phyloP scores from a whole-genome alignment of 2,797 vertebrate genomes.

The Rhincodon typus region DNA sequence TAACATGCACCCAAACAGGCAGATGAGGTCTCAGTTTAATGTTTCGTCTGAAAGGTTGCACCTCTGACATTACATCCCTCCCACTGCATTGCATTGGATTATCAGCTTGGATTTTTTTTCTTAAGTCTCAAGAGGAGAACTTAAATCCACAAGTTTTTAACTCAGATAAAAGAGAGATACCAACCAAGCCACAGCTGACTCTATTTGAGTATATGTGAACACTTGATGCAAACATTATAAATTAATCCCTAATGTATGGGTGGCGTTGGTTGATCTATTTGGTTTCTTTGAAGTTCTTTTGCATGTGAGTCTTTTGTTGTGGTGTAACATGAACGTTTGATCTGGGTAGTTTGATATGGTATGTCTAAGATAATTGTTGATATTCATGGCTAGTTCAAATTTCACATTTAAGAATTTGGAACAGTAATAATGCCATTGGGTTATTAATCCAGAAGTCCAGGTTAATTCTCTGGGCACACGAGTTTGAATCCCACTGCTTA shows the following conservation, averaged over 20 bases:
- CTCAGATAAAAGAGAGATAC: background rate
- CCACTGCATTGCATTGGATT: background rate
- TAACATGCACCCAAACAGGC: too few relatives aligned
- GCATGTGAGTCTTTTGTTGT: background rate
- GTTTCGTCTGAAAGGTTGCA: too few relatives aligned
- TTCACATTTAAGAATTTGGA: background rate
- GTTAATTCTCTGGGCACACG: accelerated
- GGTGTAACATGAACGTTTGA: background rate
- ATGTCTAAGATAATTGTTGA: background rate
- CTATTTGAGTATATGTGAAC: background rate
- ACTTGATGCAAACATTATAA: background rate
- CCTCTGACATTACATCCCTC: too few relatives aligned
- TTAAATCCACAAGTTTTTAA: background rate
- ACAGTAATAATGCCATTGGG: too few relatives aligned
- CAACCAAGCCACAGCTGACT: background rate
- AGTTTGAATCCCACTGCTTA: too few relatives aligned
- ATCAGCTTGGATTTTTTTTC: background rate
- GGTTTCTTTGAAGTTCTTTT: slow-evolving; percentile 10
- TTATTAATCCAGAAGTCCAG: too few relatives aligned
- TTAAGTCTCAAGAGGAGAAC: background rate
- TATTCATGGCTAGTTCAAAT: background rate
- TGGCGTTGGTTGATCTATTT: background rate
- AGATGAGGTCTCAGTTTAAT: too few relatives aligned
- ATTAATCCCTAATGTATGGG: background rate
- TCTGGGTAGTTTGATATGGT: background rate